These are phyloP conservation scores for Pseudomugil tenellus DNA, from an alignment of 2,797 vertebrate genomes.

Conservation along the genomic window DNA sequence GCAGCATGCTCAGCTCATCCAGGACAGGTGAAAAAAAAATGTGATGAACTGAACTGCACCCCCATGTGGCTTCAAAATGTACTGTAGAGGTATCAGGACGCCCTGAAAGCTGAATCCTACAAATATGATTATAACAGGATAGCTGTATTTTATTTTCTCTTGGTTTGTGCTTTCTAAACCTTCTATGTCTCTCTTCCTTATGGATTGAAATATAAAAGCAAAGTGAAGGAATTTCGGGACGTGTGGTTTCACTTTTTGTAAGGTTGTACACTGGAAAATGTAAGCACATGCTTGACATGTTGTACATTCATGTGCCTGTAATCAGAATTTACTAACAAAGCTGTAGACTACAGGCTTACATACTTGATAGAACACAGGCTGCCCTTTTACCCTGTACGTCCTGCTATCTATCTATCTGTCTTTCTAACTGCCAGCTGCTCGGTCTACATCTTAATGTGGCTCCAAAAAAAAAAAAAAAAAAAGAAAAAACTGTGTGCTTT, in stretches of 20 bases:
- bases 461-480: slow-evolving; percentile 10
- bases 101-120: background rate
- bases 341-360: slow-evolving; percentile 7
- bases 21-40: background rate
- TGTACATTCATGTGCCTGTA: slow-evolving; percentile 37
- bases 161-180: slow-evolving; percentile 7
- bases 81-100: background rate
- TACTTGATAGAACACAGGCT: slow-evolving; percentile 47
- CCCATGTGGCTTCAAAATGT: slow-evolving; percentile 52
- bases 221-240: slow-evolving; percentile 1
- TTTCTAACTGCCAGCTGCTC: slow-evolving; percentile 44
- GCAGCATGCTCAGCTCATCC: slow-evolving; percentile 1
- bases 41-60: slow-evolving; percentile 49
- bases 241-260: slow-evolving; percentile 10
- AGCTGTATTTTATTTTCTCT: slow-evolving; percentile 7
- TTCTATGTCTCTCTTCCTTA: slow-evolving; percentile 9
- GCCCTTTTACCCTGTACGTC: slow-evolving; percentile 19
- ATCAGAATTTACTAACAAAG: slow-evolving; percentile 38
- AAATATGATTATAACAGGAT: slow-evolving; percentile 3
- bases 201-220: slow-evolving; percentile 27
- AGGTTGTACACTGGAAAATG: slow-evolving; percentile 33
- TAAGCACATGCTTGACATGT: slow-evolving; percentile 43
- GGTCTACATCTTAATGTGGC: slow-evolving; percentile 26
- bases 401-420: slow-evolving; percentile 48
- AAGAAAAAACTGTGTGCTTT: slow-evolving; percentile 23